These are phyloP conservation scores for Drosophila chauvacae DNA, from an alignment of 1,140 invertebrate species.

Conservation along the genomic window DNA sequence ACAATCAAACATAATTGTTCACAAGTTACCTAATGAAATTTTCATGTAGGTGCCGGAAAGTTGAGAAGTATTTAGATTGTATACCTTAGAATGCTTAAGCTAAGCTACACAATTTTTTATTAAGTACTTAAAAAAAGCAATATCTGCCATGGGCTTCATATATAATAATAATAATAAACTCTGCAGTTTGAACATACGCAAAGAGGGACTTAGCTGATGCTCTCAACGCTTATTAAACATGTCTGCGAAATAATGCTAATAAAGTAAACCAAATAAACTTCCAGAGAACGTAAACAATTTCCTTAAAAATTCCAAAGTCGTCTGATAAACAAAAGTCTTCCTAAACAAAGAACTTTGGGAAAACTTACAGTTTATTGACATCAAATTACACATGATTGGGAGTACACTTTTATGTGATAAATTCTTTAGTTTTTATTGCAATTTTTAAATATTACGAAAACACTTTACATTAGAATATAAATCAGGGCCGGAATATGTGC, in stretches of 20 bases:
- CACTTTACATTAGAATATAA: too few relatives aligned
- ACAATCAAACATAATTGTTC: slow-evolving; percentile 49
- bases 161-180: too few relatives aligned
- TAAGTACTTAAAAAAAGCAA: neutral
- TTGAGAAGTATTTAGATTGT: neutral
- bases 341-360: neutral
- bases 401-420: too few relatives aligned
- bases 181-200: neutral
- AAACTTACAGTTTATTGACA: neutral
- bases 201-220: neutral
- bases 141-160: neutral
- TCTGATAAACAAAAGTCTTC: neutral
- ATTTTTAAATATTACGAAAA: neutral
- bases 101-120: neutral
- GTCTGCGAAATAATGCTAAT: neutral
- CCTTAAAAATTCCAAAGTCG: neutral
- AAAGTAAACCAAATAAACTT: neutral
- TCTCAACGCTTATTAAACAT: too few relatives aligned
- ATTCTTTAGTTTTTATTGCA: neutral
- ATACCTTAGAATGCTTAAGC: too few relatives aligned
- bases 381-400: too few relatives aligned
- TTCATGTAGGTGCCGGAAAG: neutral
- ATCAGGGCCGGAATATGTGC: neutral
- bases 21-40: slow-evolving; percentile 39
- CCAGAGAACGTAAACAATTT: neutral